Evolutionary conservation across 2,113 vertebrate genomes (phyloP).

Genomic region (Oreochromis aureus): DNA sequence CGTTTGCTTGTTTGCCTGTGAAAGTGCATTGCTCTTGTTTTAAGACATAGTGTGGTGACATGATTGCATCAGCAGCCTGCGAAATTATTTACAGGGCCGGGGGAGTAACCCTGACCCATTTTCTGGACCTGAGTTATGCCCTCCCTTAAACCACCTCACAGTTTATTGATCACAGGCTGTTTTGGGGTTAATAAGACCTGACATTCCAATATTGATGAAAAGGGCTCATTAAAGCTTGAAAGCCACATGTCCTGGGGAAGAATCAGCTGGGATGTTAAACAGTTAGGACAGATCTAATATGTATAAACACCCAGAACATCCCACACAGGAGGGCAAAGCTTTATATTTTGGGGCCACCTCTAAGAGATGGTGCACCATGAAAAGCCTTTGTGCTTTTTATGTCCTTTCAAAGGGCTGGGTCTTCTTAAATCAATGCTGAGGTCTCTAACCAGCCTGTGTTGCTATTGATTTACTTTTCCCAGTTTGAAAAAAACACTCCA

Average conservation of each 20-base stretch:
- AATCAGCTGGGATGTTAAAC: conserved; percentile 11
- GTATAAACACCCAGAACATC: conserved; percentile 45
- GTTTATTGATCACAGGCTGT: conserved; percentile 57
- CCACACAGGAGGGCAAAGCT: not conserved
- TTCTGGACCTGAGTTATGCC: conserved; percentile 60
- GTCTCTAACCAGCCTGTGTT: conserved; percentile 70
- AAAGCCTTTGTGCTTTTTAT: conserved; percentile 23
- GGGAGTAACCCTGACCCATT: conserved; percentile 61
- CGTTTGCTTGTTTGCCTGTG: not conserved
- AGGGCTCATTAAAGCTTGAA: conserved; percentile 56
- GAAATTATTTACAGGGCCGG: conserved; percentile 58
- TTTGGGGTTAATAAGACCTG: conserved; percentile 74
- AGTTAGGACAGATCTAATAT: conserved; percentile 3
- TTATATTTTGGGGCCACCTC: conserved; percentile 37
- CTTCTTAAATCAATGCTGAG: conserved; percentile 68
- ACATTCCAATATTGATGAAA: conserved; percentile 69
- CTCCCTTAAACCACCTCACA: conserved; percentile 45
- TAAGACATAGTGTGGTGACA: conserved; percentile 32
- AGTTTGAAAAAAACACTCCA: conserved; percentile 63
- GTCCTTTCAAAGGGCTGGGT: conserved; percentile 25
- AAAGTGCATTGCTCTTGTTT: conserved; percentile 1
- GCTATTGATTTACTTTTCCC: conserved; percentile 68
- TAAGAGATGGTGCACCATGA: conserved; percentile 39
- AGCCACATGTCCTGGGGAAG: conserved; percentile 18
- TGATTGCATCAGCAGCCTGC: conserved; percentile 53